phyloP scores from a whole-genome alignment of 2,113 vertebrate species.

The Triplophysa tibetana region DNA sequence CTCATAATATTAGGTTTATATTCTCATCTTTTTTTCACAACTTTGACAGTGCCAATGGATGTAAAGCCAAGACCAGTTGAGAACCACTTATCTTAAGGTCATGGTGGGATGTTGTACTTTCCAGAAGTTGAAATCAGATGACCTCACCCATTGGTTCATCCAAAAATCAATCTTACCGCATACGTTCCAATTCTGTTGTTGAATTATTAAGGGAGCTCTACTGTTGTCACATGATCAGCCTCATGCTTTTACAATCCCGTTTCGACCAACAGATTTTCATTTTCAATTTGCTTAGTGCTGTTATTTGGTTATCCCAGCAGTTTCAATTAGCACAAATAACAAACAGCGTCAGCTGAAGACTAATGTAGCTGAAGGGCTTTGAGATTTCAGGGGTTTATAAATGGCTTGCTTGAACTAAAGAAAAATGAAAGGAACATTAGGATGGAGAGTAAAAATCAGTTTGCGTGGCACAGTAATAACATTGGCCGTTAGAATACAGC shows the following conservation, averaged over 20 bases:
- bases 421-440: neutral
- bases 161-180: no score
- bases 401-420: neutral
- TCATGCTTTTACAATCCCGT: neutral
- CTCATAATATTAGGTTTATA: no score
- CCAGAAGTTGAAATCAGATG: no score
- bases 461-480: constrained; percentile 46
- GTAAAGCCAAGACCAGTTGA: no score
- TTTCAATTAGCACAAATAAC: neutral
- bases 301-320: neutral
- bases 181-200: no score
- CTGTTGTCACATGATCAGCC: constrained; percentile 5
- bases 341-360: neutral
- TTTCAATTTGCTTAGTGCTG: neutral
- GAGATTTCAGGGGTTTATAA: neutral
- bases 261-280: neutral
- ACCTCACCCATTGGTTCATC: no score
- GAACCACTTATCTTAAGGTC: no score
- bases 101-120: no score
- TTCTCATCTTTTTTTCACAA: no score
- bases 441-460: neutral
- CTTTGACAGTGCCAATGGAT: no score
- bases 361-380: neutral
- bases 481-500: constrained; percentile 47
- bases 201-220: no score